phyloP scores from a whole-genome alignment of 2,888 invertebrate species.

The Eupithecia centaureata region DNA sequence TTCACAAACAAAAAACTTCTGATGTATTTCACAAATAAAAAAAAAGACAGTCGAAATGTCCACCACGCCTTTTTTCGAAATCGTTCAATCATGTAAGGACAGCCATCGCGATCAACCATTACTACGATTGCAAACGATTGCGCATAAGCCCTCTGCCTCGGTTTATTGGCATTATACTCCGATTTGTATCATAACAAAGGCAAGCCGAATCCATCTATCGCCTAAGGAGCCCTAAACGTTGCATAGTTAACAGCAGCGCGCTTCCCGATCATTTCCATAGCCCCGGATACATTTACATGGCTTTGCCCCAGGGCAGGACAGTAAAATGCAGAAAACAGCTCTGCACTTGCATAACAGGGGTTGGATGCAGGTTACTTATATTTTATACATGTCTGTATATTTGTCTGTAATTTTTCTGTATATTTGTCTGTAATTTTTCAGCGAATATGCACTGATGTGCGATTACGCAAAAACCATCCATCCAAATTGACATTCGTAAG shows the following conservation, averaged over 20 bases:
- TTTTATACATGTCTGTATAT: no score
- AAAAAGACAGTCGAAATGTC: no score
- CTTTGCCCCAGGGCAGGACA: constrained; percentile 53
- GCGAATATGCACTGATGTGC: no score
- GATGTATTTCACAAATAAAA: no score
- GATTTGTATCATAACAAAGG: constrained; percentile 17
- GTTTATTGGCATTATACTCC: background rate
- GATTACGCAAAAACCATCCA: no score
- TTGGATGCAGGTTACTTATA: constrained; percentile 9
- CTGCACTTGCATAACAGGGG: constrained; percentile 15
- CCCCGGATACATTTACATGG: constrained; percentile 67
- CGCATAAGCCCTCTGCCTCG: background rate
- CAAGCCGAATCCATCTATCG: constrained; percentile 15
- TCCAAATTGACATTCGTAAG: no score
- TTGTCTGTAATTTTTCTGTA: no score
- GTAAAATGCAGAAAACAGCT: constrained; percentile 61
- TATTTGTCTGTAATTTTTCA: no score
- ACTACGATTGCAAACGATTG: background rate
- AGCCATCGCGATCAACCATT: background rate
- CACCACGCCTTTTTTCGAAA: no score
- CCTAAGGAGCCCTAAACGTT: constrained; percentile 35
- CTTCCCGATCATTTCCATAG: constrained; percentile 63
- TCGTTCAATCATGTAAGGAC: no score
- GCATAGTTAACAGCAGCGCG: constrained; percentile 34
- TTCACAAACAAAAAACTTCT: no score